phyloP scores from a whole-genome alignment of 1,140 invertebrate species.

The Bradynema listronoti region DNA sequence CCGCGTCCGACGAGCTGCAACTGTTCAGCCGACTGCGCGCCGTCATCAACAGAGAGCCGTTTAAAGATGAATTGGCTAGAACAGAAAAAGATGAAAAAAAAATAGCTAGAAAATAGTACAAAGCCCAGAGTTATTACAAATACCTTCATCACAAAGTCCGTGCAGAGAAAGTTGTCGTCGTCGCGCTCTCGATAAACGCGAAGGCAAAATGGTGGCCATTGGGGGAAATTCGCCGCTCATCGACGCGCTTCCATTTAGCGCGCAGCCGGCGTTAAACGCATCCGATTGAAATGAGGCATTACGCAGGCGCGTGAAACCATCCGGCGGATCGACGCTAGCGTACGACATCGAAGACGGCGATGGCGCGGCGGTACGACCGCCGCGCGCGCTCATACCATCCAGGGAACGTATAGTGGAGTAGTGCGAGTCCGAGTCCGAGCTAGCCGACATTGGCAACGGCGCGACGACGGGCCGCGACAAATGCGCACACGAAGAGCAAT shows the following conservation, averaged over 20 bases:
- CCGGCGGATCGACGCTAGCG: constrained; percentile 30
- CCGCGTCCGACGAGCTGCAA: constrained; percentile 15
- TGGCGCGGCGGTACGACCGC: neutral
- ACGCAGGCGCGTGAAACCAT: constrained; percentile 26
- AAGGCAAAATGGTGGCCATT: constrained; percentile 32
- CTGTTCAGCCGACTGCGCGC: constrained; percentile 21
- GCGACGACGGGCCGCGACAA: no score
- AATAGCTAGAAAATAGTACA: constrained; percentile 1
- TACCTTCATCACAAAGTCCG: constrained; percentile 28
- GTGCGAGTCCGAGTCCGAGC: constrained; percentile 27
- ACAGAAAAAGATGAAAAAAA: constrained; percentile 21
- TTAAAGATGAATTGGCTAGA: no score
- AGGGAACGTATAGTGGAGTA: constrained; percentile 38
- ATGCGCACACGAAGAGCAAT: no score
- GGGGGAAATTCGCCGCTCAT: constrained; percentile 35
- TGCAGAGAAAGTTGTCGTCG: constrained; percentile 31
- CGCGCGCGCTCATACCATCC: constrained; percentile 12
- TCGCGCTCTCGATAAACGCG: constrained; percentile 25
- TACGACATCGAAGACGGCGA: neutral
- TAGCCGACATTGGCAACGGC: no score
- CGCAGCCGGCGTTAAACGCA: neutral
- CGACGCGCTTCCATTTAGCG: no score
- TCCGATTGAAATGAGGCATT: constrained; percentile 31
- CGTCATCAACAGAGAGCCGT: no score
- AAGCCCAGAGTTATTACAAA: neutral